Evolutionary conservation across 2,797 vertebrate genomes (phyloP).

Genomic region (Limosa lapponica): DNA sequence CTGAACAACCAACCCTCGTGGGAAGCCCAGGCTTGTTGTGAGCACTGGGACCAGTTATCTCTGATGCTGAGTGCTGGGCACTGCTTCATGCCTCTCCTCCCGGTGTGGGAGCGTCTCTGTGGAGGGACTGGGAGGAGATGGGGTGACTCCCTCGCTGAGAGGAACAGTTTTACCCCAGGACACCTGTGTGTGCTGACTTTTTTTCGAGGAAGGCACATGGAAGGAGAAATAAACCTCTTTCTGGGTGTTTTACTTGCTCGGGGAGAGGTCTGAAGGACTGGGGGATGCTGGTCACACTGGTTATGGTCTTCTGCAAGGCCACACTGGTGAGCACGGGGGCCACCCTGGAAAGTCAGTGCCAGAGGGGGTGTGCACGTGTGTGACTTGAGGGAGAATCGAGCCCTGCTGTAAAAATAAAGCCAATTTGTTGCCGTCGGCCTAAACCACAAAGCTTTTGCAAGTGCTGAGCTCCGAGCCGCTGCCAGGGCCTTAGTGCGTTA

Average conservation of each 20-base stretch:
- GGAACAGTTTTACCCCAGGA: background rate
- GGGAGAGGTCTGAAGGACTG: background rate
- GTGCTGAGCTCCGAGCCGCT: background rate
- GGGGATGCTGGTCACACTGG: background rate
- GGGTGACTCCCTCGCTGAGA: no score
- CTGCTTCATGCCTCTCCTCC: background rate
- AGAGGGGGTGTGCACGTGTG: no score
- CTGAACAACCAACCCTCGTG: background rate
- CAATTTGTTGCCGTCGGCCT: background rate
- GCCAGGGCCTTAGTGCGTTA: background rate
- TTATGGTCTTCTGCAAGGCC: background rate
- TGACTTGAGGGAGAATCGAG: background rate
- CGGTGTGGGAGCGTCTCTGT: background rate
- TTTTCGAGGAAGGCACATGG: background rate
- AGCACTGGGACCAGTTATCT: background rate
- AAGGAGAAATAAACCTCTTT: background rate
- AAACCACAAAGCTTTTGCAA: background rate
- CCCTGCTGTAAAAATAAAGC: background rate
- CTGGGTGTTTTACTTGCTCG: background rate
- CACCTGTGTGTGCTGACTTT: no score
- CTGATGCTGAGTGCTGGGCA: background rate
- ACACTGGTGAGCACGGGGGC: fast-evolving
- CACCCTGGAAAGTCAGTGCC: background rate
- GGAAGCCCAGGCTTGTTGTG: background rate
- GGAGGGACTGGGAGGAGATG: no score